Base-by-base conservation (phyloP, 2,888 invertebrate species). In the Pedicia rivosa region DNA sequence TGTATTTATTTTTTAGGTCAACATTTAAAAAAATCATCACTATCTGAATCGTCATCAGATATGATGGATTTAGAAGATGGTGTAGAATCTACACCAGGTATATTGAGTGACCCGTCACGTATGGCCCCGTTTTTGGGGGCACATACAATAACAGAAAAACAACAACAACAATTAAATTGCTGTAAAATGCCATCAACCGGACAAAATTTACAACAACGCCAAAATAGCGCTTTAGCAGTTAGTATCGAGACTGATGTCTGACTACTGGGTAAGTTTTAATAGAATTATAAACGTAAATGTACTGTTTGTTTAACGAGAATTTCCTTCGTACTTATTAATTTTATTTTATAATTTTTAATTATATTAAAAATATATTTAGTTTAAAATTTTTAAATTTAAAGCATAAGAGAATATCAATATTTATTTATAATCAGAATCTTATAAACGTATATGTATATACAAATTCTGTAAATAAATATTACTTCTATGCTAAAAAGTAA, bases 211-310 rank as follows among this genome's bases (percentile, higher is more conserved):
- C 74, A 77, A 56, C 70, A 75, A 62, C 76, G 78, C 65, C 78
- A 78, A 66, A 79, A 79, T 66, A 79, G 78, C 68, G 74, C 80
- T 61, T 78, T 82, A 62, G 77, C 80, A 58, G 79, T 83, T 66
- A 82, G 86, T 67, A 79, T 81, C 66, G 88, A 90, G 72, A 90
- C 88, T 69, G 88, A 90, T 71, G 88, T 88, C 78, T 88, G 87
- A 88, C 84, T 81, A 81, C 74, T 72, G 73, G 82, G 86, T 86
- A 63, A 68, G 70, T 39, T 35, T 41, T 13, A 13, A 19, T 28
- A 7, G 13, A n/a, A n/a, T n/a, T n/a, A n/a, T n/a, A n/a, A n/a
- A n/a, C n/a, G n/a, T n/a, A n/a, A n/a, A n/a, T n/a, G n/a, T n/a
- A n/a, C n/a, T n/a, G n/a, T n/a, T n/a, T n/a, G n/a, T n/a, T n/a